These are phyloP conservation scores for Girardinichthys multiradiatus DNA, from an alignment of 2,113 vertebrate species.

Conservation along the genomic window DNA sequence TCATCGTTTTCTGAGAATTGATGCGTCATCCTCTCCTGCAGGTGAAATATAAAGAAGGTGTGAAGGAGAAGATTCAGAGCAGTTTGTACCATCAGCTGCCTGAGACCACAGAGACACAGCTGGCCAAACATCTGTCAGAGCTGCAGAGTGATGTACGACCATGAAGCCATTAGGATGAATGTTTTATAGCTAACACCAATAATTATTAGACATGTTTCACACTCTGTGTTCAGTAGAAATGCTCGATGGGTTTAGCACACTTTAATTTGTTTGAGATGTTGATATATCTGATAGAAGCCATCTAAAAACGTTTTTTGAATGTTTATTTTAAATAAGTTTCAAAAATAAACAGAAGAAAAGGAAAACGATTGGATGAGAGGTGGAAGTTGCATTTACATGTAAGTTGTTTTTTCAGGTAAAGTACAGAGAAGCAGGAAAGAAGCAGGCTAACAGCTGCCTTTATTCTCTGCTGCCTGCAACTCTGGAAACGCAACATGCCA, in stretches of 20 bases:
- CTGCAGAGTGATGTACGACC: constrained; percentile 56
- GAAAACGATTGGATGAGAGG: too few relatives aligned
- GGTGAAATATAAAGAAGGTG: constrained; percentile 61
- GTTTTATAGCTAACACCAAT: neutral
- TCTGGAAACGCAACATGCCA: constrained; percentile 66
- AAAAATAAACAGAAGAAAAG: neutral
- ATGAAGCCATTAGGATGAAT: neutral
- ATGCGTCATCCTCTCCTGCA: constrained; percentile 8
- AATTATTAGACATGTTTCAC: neutral
- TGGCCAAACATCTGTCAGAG: constrained; percentile 61
- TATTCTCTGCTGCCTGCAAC: constrained; percentile 67
- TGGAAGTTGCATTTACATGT: neutral
- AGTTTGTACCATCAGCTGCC: constrained; percentile 72
- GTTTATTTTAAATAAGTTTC: too few relatives aligned
- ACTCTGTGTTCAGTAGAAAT: neutral
- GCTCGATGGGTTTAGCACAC: too few relatives aligned
- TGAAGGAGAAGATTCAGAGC: constrained; percentile 60
- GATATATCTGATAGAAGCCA: too few relatives aligned
- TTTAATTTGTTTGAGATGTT: too few relatives aligned
- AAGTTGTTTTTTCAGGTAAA: constrained; percentile 76
- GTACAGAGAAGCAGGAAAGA: constrained; percentile 83
- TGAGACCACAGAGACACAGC: constrained; percentile 69
- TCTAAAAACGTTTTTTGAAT: too few relatives aligned
- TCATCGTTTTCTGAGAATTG: too few relatives aligned
- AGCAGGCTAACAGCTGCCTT: constrained; percentile 37